These are phyloP conservation scores for Phymorhynchus buccinoides DNA, from an alignment of 1,140 invertebrate species.

Conservation along the genomic window DNA sequence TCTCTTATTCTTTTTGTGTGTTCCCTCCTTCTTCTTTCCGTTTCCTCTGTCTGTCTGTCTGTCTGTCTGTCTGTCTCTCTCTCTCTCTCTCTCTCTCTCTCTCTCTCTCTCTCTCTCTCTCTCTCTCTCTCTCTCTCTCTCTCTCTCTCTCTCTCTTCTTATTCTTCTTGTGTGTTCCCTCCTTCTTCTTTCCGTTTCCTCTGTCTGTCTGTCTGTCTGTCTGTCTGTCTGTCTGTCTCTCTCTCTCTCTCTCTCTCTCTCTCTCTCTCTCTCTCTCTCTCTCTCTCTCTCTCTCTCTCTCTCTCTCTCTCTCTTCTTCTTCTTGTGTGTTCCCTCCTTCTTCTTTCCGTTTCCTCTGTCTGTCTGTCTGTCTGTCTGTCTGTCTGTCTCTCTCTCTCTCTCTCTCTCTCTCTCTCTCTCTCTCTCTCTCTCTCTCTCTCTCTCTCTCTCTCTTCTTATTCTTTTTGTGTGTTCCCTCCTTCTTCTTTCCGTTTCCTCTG, in stretches of 20 bases:
- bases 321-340: neutral
- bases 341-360: neutral
- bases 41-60: neutral
- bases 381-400: too few species aligned
- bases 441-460: too few species aligned
- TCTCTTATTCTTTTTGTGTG: too few species aligned
- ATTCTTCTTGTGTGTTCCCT: too few species aligned
- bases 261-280: constrained; percentile 9
- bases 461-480: neutral
- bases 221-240: too few species aligned
- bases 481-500: too few species aligned
- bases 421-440: neutral
- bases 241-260: neutral
- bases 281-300: constrained; percentile 20
- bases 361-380: neutral
- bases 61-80: too few species aligned
- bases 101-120: too few species aligned
- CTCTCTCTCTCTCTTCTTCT: constrained; percentile 3
- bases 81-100: too few species aligned
- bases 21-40: too few species aligned
- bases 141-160: too few species aligned
- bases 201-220: neutral
- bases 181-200: neutral
- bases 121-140: too few species aligned
- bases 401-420: neutral